Percentiles rank a stretch among this genome's conserved stretches.
These are phyloP conservation scores for Fabriciana adippe DNA, from an alignment of 2,888 invertebrate genomes.

Conservation along the genomic window DNA sequence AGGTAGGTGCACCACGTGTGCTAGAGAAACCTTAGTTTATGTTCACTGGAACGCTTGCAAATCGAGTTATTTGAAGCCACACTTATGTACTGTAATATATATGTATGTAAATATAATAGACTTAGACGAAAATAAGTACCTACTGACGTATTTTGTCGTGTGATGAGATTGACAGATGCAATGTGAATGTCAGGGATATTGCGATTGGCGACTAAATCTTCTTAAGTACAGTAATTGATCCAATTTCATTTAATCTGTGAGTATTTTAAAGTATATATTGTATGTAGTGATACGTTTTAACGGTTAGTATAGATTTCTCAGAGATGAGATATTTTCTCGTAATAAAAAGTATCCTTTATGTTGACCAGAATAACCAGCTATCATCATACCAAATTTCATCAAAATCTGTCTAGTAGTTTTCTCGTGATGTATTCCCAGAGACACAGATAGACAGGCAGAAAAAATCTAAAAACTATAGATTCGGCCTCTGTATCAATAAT, in stretches of 20 bases:
- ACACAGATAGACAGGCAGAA: no score
- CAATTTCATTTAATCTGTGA: neutral
- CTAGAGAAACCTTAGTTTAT: conserved; percentile 65
- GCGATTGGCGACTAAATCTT: neutral
- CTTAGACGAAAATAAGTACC: conserved; percentile 28
- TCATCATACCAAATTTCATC: no score
- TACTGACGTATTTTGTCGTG: conserved; percentile 21
- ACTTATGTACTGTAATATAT: conserved; percentile 54
- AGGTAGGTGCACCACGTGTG: conserved; percentile 37
- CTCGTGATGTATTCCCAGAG: neutral
- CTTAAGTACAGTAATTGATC: conserved; percentile 1
- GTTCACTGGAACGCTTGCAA: conserved; percentile 62
- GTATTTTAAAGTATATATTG: neutral
- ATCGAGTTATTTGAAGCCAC: conserved; percentile 74
- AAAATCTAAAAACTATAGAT: no score
- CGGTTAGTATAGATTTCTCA: neutral
- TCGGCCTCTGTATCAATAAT: no score
- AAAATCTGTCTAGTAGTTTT: neutral
- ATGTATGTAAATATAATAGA: conserved; percentile 26
- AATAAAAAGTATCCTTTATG: no score
- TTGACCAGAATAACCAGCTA: no score
- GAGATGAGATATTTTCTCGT: no score
- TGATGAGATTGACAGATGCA: conserved; percentile 21
- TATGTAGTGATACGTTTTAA: no score
- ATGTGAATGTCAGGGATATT: conserved; percentile 28